phyloP scores from a whole-genome alignment of 2,888 invertebrate genomes.

The Caenorhabditis afra region DNA sequence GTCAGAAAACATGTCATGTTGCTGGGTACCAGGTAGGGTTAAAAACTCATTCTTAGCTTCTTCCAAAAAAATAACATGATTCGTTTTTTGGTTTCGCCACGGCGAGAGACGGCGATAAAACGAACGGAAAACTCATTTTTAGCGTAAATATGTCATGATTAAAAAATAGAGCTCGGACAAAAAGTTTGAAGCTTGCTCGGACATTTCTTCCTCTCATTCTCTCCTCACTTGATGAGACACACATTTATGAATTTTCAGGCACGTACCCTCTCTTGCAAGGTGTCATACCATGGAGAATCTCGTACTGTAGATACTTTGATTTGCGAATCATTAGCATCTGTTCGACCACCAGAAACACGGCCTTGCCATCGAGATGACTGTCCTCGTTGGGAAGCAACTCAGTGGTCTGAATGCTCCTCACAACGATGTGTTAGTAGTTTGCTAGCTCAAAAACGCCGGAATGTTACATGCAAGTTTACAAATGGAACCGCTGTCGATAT shows the following conservation, averaged over 20 bases:
- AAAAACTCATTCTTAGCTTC: not conserved
- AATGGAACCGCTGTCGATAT: slow-evolving; percentile 83
- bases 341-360: slow-evolving; percentile 72
- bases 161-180: no score
- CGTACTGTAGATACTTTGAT: slow-evolving; percentile 62
- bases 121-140: no score
- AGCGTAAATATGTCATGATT: no score
- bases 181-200: no score
- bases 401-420: slow-evolving; percentile 75
- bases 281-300: slow-evolving; percentile 54
- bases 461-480: slow-evolving; percentile 84
- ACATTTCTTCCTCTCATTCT: no score
- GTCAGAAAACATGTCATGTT: slow-evolving; percentile 67
- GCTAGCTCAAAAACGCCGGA: slow-evolving; percentile 87
- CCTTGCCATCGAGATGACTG: slow-evolving; percentile 74
- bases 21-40: slow-evolving; percentile 65
- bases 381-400: slow-evolving; percentile 75
- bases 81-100: no score
- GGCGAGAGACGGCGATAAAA: no score
- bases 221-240: no score
- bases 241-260: no score
- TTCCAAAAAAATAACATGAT: no score
- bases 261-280: slow-evolving; percentile 54
- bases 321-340: slow-evolving; percentile 60
- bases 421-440: slow-evolving; percentile 85